Evolutionary conservation across 1,140 invertebrate species (phyloP).

Genomic region (Hormaphis cornu): DNA sequence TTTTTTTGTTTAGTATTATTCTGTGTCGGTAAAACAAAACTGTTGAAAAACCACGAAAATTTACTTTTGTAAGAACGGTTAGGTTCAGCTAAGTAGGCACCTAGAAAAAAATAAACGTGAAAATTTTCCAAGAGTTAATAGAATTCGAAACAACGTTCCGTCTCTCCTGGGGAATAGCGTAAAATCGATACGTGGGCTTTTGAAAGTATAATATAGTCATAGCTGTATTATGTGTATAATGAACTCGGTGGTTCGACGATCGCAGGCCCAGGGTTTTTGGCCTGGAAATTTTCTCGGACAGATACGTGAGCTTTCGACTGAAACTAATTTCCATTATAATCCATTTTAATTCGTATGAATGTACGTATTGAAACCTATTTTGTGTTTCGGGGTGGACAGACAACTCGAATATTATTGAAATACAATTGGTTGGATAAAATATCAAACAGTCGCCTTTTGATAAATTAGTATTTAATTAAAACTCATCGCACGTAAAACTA

Average conservation of each 20-base stretch:
- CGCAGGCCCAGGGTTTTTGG: not conserved
- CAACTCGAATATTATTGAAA: too few relatives aligned
- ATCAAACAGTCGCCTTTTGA: too few relatives aligned
- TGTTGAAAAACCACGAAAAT: too few relatives aligned
- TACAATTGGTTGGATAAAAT: too few relatives aligned
- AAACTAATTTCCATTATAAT: not conserved
- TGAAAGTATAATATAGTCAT: not conserved
- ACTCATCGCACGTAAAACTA: too few relatives aligned
- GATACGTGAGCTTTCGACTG: not conserved
- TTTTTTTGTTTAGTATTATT: too few relatives aligned
- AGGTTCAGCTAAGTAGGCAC: not conserved
- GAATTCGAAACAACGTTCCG: conserved; percentile 9
- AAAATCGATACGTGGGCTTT: conserved; percentile 14
- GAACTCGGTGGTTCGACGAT: not conserved
- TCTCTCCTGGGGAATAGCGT: conserved; percentile 13
- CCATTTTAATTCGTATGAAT: not conserved
- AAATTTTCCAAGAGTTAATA: conserved; percentile 6
- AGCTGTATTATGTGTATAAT: too few relatives aligned
- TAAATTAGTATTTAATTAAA: too few relatives aligned
- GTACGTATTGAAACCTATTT: not conserved
- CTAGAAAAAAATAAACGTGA: not conserved
- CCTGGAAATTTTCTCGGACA: not conserved
- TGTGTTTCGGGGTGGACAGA: too few relatives aligned
- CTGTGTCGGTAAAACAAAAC: too few relatives aligned
- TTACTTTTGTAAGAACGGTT: too few relatives aligned